Evolutionary conservation across 2,797 vertebrate genomes (phyloP).

Genomic region (Gymnopithys bicolor): DNA sequence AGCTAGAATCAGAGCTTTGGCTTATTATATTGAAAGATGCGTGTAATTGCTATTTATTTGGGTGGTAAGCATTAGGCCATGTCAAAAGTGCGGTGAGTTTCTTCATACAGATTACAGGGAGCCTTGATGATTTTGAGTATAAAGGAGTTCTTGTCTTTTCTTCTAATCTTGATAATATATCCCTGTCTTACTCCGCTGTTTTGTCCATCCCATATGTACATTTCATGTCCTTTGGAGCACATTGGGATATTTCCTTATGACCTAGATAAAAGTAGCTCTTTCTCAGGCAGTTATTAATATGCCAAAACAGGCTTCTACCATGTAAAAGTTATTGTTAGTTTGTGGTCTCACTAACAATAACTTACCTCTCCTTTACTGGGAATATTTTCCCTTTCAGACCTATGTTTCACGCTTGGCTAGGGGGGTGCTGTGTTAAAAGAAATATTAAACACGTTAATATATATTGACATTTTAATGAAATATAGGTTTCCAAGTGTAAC

Average conservation of each 20-base stretch:
- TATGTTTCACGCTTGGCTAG: background rate
- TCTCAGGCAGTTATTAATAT: constrained; percentile 49
- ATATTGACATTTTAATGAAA: background rate
- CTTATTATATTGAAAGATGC: constrained; percentile 24
- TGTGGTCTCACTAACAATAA: constrained; percentile 13
- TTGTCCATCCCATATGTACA: background rate
- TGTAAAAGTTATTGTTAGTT: constrained; percentile 56
- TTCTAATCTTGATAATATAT: background rate
- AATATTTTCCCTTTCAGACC: background rate
- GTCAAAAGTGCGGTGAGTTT: constrained; percentile 47
- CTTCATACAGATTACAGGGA: background rate
- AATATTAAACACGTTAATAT: constrained; percentile 15
- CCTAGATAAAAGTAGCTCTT: constrained; percentile 61
- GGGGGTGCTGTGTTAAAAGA: background rate
- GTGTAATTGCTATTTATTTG: constrained; percentile 53
- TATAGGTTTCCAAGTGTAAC: background rate
- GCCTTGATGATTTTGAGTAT: constrained; percentile 24
- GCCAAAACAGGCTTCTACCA: constrained; percentile 46
- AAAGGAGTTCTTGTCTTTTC: background rate
- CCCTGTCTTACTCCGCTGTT: background rate
- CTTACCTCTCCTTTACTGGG: constrained; percentile 24
- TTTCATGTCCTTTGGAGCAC: background rate
- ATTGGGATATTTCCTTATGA: constrained; percentile 40
- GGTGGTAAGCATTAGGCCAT: constrained; percentile 11
- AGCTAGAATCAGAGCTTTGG: constrained; percentile 42